Base-by-base conservation (phyloP, 2,888 invertebrate genomes). In the Parnassius apollo region DNA sequence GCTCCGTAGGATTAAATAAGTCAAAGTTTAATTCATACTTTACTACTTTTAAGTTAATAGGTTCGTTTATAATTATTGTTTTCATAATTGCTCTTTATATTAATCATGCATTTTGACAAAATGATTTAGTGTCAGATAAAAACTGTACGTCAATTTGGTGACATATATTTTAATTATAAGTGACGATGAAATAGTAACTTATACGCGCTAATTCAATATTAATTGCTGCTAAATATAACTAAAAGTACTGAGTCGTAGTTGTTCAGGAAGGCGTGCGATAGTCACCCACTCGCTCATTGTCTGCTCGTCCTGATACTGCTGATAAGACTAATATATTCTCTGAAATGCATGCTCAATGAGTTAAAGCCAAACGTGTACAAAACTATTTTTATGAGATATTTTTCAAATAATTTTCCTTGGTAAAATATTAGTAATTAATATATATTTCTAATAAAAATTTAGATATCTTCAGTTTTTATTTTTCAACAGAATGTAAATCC, bases 301-400 rank as follows among this genome's bases (percentile, higher is more conserved):
- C 77, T 77, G 79, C 72, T 76, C 70, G 77, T 75, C 75, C 80
- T 74, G 85, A 88, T 88, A 88, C 72, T 68, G 75, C 69, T 81
- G 91, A 90, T 91, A 91, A 85, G 78, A 70, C 57, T 88, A 89
- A 91, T 88, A 82, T 87, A 88, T 90, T 88, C 89, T 80, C 76
- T 80, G 70, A 77, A 84, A 84, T 87, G 86, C 82, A 85, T 84
- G 81, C 82, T 74, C 79, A 79, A 86, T 85, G 85, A 81, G 80
- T 61, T 79, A 77, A 83, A 73, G 79, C 63, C 67, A 67, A 69
- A 65, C 79, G 76, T 71, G 71, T 74, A 84, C 65, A 75, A 55
- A 49, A 46, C 45, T 59, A 44, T 49, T 57, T 46, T 57, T 35
- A 35, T 7, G 7, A 35, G 7, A 35, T 4, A 35, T 35, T 35